phyloP scores from a whole-genome alignment of 2,888 invertebrate species.

The Cyaniris semiargus region DNA sequence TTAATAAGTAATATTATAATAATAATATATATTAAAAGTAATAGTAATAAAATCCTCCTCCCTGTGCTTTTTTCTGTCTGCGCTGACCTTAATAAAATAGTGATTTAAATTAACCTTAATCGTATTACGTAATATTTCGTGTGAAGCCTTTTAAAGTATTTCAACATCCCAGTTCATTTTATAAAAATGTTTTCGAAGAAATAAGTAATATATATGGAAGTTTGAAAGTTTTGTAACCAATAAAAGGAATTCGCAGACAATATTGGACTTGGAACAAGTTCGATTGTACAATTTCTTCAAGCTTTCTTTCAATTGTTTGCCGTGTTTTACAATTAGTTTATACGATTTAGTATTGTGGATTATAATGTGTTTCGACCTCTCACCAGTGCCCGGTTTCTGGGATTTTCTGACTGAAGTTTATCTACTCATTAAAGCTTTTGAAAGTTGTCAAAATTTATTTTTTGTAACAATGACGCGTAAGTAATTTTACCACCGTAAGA shows the following conservation, averaged over 20 bases:
- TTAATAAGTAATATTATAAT: too few species aligned
- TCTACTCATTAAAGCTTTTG: too few species aligned
- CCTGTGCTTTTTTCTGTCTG: too few species aligned
- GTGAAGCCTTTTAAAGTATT: neutral
- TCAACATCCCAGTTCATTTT: neutral
- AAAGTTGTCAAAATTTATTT: too few species aligned
- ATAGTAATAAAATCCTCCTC: too few species aligned
- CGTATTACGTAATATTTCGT: neutral
- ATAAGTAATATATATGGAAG: slow-evolving; percentile 15
- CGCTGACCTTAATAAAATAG: too few species aligned
- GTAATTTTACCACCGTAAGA: too few species aligned
- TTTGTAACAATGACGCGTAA: too few species aligned
- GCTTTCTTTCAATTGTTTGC: slow-evolving; percentile 27
- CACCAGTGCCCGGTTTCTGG: neutral
- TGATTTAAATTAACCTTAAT: too few species aligned
- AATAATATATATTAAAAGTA: too few species aligned
- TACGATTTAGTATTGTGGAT: slow-evolving; percentile 9
- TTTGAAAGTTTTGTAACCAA: slow-evolving; percentile 25
- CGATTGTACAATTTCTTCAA: slow-evolving; percentile 26
- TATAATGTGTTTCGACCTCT: neutral
- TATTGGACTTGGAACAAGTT: slow-evolving; percentile 29
- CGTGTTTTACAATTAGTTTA: slow-evolving; percentile 32
- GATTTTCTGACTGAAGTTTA: too few species aligned
- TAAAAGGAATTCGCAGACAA: slow-evolving; percentile 29
- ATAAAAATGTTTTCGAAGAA: slow-evolving; percentile 3